These are phyloP conservation scores for Drosophila tanythrix DNA, from an alignment of 2,888 invertebrate genomes.

Conservation along the genomic window DNA sequence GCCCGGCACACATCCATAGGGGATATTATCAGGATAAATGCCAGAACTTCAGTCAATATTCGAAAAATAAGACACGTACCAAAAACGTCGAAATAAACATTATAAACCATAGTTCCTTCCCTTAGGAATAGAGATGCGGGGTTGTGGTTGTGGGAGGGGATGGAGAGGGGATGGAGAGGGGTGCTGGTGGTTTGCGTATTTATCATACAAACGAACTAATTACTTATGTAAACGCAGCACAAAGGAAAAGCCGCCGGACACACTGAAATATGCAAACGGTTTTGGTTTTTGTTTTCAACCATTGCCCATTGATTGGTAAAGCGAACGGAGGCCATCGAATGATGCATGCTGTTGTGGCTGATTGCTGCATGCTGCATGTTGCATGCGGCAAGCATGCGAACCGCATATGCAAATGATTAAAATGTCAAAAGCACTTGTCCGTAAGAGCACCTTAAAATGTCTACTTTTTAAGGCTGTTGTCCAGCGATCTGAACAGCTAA, in stretches of 20 bases:
- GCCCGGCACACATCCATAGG: conserved; percentile 22
- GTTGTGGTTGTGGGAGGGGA: neutral
- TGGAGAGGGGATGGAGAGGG: fast-evolving
- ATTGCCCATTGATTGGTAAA: conserved; percentile 63
- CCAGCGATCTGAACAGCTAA: neutral
- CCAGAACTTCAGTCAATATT: conserved; percentile 14
- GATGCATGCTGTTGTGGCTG: neutral
- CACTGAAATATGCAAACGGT: conserved; percentile 33
- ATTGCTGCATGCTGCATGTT: neutral
- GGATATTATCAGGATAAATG: conserved; percentile 8
- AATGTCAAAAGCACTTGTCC: neutral
- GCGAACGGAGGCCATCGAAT: conserved; percentile 8
- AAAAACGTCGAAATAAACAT: neutral
- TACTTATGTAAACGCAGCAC: conserved; percentile 67
- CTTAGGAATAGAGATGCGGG: neutral
- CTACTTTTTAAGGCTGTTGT: neutral
- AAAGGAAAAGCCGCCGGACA: conserved; percentile 34
- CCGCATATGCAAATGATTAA: conserved; percentile 6
- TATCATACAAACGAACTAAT: conserved; percentile 54
- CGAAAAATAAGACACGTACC: neutral
- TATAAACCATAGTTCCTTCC: neutral
- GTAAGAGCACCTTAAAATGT: neutral
- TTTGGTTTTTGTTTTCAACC: conserved; percentile 34
- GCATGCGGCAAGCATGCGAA: neutral
- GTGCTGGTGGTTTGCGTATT: neutral